A percentile compares a stretch with the other conserved stretches of the same genome.
Evolutionary conservation across 1,140 invertebrate genomes (phyloP).

Genomic region (Monochamus saltuarius): DNA sequence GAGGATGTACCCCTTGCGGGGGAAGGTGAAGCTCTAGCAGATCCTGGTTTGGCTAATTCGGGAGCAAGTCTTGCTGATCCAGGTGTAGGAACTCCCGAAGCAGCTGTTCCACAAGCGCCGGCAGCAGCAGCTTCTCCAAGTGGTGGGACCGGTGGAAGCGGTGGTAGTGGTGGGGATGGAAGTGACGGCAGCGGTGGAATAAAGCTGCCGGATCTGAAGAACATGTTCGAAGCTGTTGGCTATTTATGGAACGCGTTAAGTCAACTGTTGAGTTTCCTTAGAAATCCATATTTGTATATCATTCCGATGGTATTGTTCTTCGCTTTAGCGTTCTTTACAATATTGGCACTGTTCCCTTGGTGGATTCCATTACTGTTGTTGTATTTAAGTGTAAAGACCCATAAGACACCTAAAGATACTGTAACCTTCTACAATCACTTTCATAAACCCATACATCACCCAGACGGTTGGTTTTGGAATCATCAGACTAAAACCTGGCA

Average conservation of each 20-base stretch:
- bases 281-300: constrained; percentile 44
- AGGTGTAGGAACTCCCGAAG: constrained; percentile 18
- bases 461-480: constrained; percentile 50
- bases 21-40: constrained; percentile 14
- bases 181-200: constrained; percentile 45
- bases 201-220: constrained; percentile 43
- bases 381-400: constrained; percentile 32
- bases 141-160: constrained; percentile 48
- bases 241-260: constrained; percentile 31
- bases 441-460: constrained; percentile 46
- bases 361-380: constrained; percentile 46
- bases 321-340: constrained; percentile 34
- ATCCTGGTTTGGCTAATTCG: constrained; percentile 19
- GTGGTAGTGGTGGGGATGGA: constrained; percentile 48
- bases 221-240: constrained; percentile 40
- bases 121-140: constrained; percentile 46
- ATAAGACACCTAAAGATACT: constrained; percentile 34
- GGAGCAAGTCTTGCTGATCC: constrained; percentile 12
- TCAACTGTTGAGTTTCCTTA: constrained; percentile 34
- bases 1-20: constrained; percentile 13
- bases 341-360: constrained; percentile 48
- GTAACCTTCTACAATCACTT: constrained; percentile 45
- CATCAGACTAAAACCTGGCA: constrained; percentile 47
- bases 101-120: constrained; percentile 34
- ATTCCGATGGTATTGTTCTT: constrained; percentile 41